These are phyloP conservation scores for Typhlichthys eigenmanni DNA, from an alignment of 2,797 vertebrate genomes.

Conservation along the genomic window DNA sequence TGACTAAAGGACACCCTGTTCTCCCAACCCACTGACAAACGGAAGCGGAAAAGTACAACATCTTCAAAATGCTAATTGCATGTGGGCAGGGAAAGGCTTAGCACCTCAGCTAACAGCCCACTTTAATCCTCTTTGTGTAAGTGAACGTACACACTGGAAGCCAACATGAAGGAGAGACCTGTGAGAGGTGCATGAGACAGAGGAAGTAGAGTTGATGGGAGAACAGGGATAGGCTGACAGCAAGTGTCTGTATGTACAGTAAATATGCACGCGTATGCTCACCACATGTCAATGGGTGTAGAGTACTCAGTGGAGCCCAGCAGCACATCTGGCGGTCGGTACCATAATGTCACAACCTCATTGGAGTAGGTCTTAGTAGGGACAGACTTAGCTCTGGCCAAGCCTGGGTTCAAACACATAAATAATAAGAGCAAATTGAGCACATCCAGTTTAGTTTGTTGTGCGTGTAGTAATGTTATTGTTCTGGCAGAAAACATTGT, in stretches of 20 bases:
- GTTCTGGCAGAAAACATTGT: not conserved
- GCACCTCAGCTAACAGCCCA: not conserved
- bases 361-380: conserved; percentile 82
- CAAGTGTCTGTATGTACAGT: conserved; percentile 16
- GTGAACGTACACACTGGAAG: conserved; percentile 11
- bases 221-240: not conserved
- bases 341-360: conserved; percentile 82
- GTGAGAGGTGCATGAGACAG: not conserved
- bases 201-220: not conserved
- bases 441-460: not conserved
- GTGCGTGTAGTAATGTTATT: too few species aligned
- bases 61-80: not conserved
- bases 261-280: conserved; percentile 38
- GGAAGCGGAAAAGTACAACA: not conserved
- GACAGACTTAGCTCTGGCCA: conserved; percentile 81
- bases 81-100: not conserved
- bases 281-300: conserved; percentile 85
- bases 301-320: conserved; percentile 83
- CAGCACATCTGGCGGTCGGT: conserved; percentile 82
- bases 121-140: not conserved
- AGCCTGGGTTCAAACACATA: conserved; percentile 61
- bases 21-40: conserved; percentile 2
- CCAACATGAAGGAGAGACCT: not conserved
- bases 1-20: conserved; percentile 21
- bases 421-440: not conserved